Evolutionary conservation across 2,113 vertebrate species (phyloP), one percentile per base, ranked within the genome.

Genomic region (Embiotoca jacksoni): DNA sequence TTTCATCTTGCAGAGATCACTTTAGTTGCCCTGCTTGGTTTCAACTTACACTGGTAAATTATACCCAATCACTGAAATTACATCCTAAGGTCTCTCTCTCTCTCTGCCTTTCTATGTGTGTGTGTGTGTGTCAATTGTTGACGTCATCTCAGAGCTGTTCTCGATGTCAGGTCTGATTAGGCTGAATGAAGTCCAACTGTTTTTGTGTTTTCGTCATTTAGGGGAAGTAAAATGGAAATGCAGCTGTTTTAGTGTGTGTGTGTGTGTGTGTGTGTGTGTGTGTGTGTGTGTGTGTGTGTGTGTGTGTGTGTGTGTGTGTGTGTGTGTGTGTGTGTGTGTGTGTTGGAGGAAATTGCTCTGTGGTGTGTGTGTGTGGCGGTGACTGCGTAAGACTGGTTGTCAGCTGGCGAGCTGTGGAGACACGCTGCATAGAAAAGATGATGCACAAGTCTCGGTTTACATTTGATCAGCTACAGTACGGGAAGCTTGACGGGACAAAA

Each of bases 61-160:
- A 93, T 82, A 91, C 93, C 86, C 91, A 95, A 93, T 94, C 94
- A 94, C 88, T 91, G 83, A 93, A 94, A 94, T 94, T 91, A 91
- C 92, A 91, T 93, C 88, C 91, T 87, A 88, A 78, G 81, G 86
- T 73, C 62, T 63, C 3, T 74, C 56, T 82, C 75, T 80, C 83
- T 84, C 82, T 84, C 70, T 84, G 59, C 85, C 76, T 83, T 63
- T 79, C 66, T 39, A 52, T 72, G 70, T 72, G 50, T 32, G 32
- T 52, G 55, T 49, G 72, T 59, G 72, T 50, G 54, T 75, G 53
- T 46, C 76, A 60, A 50, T 75, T 46, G 80, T 88, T 93, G 93
- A 94, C 89, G 90, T 95, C 93, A 95, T 82, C 80, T 68, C 78
- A 79, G 87, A 80, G 90, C 87, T 63, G 76, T 68, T 82, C 90